Evolutionary conservation across 2,797 vertebrate genomes (phyloP).

Genomic region (Dallia pectoralis): DNA sequence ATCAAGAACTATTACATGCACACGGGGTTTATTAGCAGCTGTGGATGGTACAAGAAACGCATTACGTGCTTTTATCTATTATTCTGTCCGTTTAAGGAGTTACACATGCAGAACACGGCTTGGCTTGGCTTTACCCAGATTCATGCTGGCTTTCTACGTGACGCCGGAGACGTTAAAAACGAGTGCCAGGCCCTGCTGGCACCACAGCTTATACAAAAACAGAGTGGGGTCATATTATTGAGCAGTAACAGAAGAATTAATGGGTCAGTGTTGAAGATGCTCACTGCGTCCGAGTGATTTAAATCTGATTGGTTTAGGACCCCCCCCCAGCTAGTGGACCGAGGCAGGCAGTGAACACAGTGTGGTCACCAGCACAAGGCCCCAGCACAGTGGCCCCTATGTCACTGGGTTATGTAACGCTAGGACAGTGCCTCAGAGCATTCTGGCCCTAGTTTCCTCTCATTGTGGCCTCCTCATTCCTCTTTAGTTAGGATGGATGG

Average conservation of each 20-base stretch:
- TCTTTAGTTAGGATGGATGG: not conserved
- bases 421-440: constrained; percentile 12
- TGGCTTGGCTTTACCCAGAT: not conserved
- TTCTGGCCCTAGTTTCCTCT: not conserved
- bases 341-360: constrained; percentile 11
- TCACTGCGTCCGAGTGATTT: constrained; percentile 13
- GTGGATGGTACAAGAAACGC: not conserved
- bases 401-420: constrained; percentile 28
- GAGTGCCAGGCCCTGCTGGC: not conserved
- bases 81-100: constrained; percentile 1
- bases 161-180: not conserved
- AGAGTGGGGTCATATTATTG: not conserved
- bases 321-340: not conserved
- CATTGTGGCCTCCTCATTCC: constrained; percentile 4
- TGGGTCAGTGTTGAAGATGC: constrained; percentile 12
- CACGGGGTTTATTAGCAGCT: not conserved
- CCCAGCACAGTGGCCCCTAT: not conserved
- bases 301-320: constrained; percentile 9
- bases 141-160: not conserved
- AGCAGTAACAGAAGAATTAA: constrained; percentile 2
- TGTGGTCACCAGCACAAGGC: not conserved
- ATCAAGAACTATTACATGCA: constrained; percentile 39
- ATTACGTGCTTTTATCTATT: constrained; percentile 5
- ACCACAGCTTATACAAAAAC: constrained; percentile 22
- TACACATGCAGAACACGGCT: constrained; percentile 5